Evolutionary conservation across 2,888 invertebrate species (phyloP), one percentile per base, ranked within the genome.

Genomic region (Dynastes tityus): DNA sequence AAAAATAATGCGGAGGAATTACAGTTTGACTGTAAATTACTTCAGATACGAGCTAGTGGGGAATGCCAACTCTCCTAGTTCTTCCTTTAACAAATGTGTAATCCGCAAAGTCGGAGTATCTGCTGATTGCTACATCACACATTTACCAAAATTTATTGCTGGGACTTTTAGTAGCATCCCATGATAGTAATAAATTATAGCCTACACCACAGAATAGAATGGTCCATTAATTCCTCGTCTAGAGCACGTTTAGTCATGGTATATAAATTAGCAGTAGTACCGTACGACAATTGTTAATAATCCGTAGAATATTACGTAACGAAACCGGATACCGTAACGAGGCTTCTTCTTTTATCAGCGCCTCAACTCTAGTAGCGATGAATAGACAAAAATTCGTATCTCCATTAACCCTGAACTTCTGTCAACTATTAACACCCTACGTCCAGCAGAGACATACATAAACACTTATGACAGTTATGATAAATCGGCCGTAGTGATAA

Each of bases 401-500:
- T 79, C 79, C 82, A 79, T 82, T 82, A 83, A 82, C 81, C 80
- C 82, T 75, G 76, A 80, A 77, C 81, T 81, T 82, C 78, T 80
- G 79, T 81, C 82, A 82, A 84, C 86, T 87, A 88, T 87, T 87
- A 87, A 86, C 87, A 87, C 87, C 87, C 84, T 84, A 82, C 13
- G 45, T 74, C 58, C 63, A 61, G 45, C 55, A 74, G 63, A 63
- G 61, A 61, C 45, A 61, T 61, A 61, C 73, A 74, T 74, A 74
- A 74, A 74, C 73, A 74, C 45, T 74, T 82, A 83, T 85, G 87
- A 87, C 86, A 85, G 85, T 86, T 87, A 88, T 88, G 88, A 88
- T 88, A 87, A 87, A 88, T 88, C 85, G 88, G 84, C 81, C 83
- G 84, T 84, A 82, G 84, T 84, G 86, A 87, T 88, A 88, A 88